These are phyloP conservation scores for Montipora sp. DNA, from an alignment of 64 coral and sea anemone genomes.

Conservation along the genomic window DNA sequence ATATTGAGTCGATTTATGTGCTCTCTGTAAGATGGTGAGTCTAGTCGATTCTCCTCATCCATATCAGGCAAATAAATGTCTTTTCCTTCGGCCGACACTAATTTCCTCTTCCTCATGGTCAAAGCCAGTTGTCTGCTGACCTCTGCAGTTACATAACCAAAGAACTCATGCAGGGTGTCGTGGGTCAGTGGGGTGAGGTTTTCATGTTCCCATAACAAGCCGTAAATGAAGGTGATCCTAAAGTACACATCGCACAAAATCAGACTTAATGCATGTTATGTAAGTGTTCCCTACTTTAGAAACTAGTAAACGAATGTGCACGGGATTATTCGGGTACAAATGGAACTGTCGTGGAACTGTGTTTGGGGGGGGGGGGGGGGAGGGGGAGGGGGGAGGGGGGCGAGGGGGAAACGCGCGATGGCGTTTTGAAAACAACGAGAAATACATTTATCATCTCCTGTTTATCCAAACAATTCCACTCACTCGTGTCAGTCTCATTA, in stretches of 20 bases:
- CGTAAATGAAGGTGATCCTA: constrained; percentile 59
- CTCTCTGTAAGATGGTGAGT: constrained; percentile 20
- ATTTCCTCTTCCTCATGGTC: constrained; percentile 43
- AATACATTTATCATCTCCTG: not conserved
- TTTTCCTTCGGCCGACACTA: constrained; percentile 55
- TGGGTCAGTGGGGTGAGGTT: constrained; percentile 63
- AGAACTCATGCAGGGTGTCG: constrained; percentile 61
- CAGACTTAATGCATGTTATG: not conserved
- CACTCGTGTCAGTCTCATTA: not conserved
- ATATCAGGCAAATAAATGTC: constrained; percentile 68
- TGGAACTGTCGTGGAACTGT: not conserved
- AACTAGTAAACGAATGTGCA: not conserved
- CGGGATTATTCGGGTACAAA: not conserved
- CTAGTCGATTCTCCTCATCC: constrained; percentile 4
- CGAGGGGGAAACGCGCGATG: too few relatives aligned
- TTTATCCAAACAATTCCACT: not conserved
- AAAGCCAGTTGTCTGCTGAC: constrained; percentile 25
- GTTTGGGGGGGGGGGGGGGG: too few relatives aligned
- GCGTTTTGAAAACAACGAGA: not conserved
- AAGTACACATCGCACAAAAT: not conserved
- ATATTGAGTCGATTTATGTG: constrained; percentile 51
- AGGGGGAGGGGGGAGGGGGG: too few relatives aligned
- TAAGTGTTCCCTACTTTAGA: not conserved
- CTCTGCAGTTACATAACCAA: constrained; percentile 51
- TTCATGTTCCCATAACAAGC: constrained; percentile 62